These are phyloP conservation scores for Xiphydria camelus DNA, from an alignment of 2,888 invertebrate genomes.

Conservation along the genomic window DNA sequence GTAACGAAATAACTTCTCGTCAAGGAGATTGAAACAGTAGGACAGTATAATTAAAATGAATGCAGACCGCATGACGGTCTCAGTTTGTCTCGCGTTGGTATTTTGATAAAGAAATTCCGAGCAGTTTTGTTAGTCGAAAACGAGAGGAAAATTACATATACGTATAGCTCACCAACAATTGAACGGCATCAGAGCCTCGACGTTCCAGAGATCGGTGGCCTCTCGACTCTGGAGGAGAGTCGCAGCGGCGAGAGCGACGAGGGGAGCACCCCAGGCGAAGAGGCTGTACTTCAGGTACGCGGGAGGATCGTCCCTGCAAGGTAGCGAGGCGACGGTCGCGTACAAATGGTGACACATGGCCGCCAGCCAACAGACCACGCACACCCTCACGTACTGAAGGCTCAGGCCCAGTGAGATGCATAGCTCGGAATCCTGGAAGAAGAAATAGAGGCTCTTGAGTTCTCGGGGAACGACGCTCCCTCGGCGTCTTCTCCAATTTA, in stretches of 20 bases:
- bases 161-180: slow-evolving; percentile 64
- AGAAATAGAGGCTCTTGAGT: no score
- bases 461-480: no score
- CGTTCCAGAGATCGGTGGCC: slow-evolving; percentile 58
- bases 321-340: slow-evolving; percentile 54
- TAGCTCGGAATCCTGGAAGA: slow-evolving; percentile 64
- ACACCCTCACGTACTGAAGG: slow-evolving; percentile 67
- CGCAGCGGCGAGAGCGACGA: slow-evolving; percentile 61
- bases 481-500: no score
- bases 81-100: no score
- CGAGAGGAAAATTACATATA: no score
- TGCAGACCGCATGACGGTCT: no score
- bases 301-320: slow-evolving; percentile 51
- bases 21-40: no score
- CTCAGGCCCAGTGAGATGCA: slow-evolving; percentile 66
- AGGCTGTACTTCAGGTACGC: slow-evolving; percentile 62
- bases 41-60: no score
- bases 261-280: slow-evolving; percentile 69
- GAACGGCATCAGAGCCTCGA: slow-evolving; percentile 58
- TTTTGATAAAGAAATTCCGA: no score
- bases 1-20: no score
- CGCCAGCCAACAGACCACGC: slow-evolving; percentile 70
- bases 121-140: slow-evolving; percentile 13
- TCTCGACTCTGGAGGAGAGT: slow-evolving; percentile 61
- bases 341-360: slow-evolving; percentile 70